Evolutionary conservation across 2,888 invertebrate species (phyloP).

Genomic region (Metalampra italica): DNA sequence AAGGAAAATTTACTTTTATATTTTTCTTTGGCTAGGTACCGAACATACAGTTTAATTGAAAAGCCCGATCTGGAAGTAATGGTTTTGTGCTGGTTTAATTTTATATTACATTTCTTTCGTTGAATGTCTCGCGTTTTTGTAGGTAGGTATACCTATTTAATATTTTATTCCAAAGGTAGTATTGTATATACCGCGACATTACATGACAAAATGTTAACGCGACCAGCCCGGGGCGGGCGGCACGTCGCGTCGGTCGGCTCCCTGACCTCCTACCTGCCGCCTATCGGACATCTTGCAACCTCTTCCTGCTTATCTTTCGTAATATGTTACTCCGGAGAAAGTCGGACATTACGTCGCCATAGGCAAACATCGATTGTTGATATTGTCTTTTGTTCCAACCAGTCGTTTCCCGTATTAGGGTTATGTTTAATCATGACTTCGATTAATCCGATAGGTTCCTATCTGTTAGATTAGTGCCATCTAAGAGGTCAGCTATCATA

Average conservation of each 20-base stretch:
- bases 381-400: conserved; percentile 13
- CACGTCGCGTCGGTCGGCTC: too few species aligned
- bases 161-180: too few species aligned
- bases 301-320: conserved; percentile 53
- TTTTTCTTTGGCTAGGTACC: background rate
- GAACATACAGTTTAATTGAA: too few species aligned
- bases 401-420: conserved; percentile 10
- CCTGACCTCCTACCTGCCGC: conserved; percentile 30
- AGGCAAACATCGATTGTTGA: conserved; percentile 21
- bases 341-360: conserved; percentile 32
- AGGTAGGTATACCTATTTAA: too few species aligned
- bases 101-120: too few species aligned
- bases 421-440: conserved; percentile 12
- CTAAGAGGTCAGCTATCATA: conserved; percentile 7
- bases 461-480: conserved; percentile 5
- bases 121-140: too few species aligned
- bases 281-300: conserved; percentile 48
- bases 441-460: conserved; percentile 6
- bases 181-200: too few species aligned
- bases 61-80: too few species aligned
- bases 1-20: background rate
- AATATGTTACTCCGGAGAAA: conserved; percentile 50
- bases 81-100: too few species aligned
- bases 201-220: too few species aligned
- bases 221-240: too few species aligned